phyloP scores from a whole-genome alignment of 2,888 invertebrate species.

The Panzeria rudis region DNA sequence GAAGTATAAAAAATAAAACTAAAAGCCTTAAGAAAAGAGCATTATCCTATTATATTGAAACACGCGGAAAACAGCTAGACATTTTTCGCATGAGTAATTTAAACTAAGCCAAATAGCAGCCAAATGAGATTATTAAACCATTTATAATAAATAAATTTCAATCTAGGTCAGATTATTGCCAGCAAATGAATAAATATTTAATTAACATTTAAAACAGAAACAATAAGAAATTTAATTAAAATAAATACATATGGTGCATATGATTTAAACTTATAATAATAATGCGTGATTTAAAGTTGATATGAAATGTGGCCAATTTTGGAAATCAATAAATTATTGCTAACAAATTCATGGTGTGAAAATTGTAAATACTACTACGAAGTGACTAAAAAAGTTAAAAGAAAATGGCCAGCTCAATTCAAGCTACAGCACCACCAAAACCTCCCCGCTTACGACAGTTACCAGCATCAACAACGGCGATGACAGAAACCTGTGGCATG shows the following conservation, averaged over 20 bases:
- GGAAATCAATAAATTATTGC: slow-evolving; percentile 49
- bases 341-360: slow-evolving; percentile 42
- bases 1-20: not conserved
- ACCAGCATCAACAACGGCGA: slow-evolving; percentile 49
- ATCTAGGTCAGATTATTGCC: slow-evolving; percentile 49
- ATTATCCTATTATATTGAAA: not conserved
- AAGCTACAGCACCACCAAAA: slow-evolving; percentile 57
- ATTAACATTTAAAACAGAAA: not conserved
- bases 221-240: slow-evolving; percentile 6
- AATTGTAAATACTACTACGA: slow-evolving; percentile 60
- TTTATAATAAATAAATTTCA: not conserved
- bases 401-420: slow-evolving; percentile 34
- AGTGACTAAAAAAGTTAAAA: slow-evolving; percentile 64
- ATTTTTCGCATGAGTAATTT: not conserved
- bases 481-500: slow-evolving; percentile 42
- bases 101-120: not conserved
- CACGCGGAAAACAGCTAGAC: not conserved
- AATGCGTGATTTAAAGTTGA: slow-evolving; percentile 45
- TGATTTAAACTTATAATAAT: slow-evolving; percentile 24
- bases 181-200: slow-evolving; percentile 29
- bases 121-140: not conserved
- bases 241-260: not conserved
- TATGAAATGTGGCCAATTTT: slow-evolving; percentile 58
- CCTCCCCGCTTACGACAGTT: slow-evolving; percentile 70
- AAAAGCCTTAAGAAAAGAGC: not conserved